Evolutionary conservation across 2,888 invertebrate species (phyloP), one percentile per base, ranked within the genome.

Genomic region (Rhingia rostrata): DNA sequence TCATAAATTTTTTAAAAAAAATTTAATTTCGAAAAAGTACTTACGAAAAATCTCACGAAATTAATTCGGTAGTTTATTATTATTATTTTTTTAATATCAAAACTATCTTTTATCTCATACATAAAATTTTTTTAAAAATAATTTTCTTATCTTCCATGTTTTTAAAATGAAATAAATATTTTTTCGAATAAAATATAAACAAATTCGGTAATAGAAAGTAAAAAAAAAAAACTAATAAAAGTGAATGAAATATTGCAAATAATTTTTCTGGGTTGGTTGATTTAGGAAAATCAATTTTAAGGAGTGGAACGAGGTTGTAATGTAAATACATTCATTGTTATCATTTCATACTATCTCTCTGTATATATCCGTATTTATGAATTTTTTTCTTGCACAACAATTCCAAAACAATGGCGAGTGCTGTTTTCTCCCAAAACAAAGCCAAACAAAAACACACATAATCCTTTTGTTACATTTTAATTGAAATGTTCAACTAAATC

Each of bases 281-380:
- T 41, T 58, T 9, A 9, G 3, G 74, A 67, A 73, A 73, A 83
- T 83, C 73, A 69, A 79, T 79, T 84, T 79, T 74, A 70, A 53
- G 53, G 33, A 54, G 39, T 53, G 61, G 39, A 72, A 54, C 0
- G 12, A 35, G 14, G 22, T 22, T 22, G 22, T 22, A 22, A 22
- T 22, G 22, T 22, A 22, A 22, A 22, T 22, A 22, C 22, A 22
- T 22, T 22, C 22, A 22, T 22, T 22, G 1, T 2, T 22, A 22
- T 22, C 22, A 22, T 22, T 2, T 22, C 22, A 22, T 22, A 22
- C 22, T 22, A 22, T 22, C 22, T 22, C 22, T 22, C 1, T 22
- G 22, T 22, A 22, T 22, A 22, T 22, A 22, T 22, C 22, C 22
- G 22, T 22, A 22, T 22, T 22, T 22, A 22, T 22, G 2, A 2